Percentiles rank a stretch among this genome's conserved stretches.
phyloP scores from a whole-genome alignment of 2,797 vertebrate species.

The Liasis olivaceus region DNA sequence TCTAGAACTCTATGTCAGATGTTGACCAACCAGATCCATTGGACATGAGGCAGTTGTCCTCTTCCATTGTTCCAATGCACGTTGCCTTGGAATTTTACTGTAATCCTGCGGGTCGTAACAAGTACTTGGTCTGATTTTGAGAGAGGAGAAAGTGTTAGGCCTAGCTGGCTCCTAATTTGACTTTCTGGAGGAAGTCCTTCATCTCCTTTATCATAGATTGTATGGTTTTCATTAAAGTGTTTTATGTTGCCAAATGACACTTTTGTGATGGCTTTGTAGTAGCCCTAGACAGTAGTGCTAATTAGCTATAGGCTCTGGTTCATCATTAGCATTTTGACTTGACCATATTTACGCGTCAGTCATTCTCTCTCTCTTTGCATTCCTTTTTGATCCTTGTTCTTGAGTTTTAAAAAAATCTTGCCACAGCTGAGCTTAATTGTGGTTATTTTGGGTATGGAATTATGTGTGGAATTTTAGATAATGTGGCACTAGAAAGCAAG shows the following conservation, averaged over 20 bases:
- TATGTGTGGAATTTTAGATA: not conserved
- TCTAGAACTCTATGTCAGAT: not conserved
- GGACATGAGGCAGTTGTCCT: not conserved
- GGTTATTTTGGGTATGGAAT: not conserved
- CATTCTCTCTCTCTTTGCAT: not conserved
- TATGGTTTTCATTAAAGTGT: not conserved
- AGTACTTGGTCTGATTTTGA: not conserved
- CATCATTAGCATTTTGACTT: not conserved
- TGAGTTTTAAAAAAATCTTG: too few species aligned
- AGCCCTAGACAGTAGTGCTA: not conserved
- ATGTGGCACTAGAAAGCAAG: not conserved
- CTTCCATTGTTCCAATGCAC: not conserved
- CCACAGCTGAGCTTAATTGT: not conserved
- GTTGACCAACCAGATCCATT: not conserved
- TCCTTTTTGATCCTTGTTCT: not conserved
- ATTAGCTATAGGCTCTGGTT: too few species aligned
- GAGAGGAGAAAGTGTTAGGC: not conserved
- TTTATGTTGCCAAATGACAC: not conserved
- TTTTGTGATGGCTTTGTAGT: not conserved
- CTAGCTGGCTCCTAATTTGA: not conserved
- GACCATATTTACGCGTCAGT: not conserved
- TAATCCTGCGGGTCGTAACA: not conserved
- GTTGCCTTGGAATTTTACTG: not conserved
- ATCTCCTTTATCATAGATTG: not conserved
- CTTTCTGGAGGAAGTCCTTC: not conserved